Percentiles rank a stretch among this genome's conserved stretches.
These are phyloP conservation scores for Drosophila yooni DNA, from an alignment of 2,888 invertebrate genomes.

Conservation along the genomic window DNA sequence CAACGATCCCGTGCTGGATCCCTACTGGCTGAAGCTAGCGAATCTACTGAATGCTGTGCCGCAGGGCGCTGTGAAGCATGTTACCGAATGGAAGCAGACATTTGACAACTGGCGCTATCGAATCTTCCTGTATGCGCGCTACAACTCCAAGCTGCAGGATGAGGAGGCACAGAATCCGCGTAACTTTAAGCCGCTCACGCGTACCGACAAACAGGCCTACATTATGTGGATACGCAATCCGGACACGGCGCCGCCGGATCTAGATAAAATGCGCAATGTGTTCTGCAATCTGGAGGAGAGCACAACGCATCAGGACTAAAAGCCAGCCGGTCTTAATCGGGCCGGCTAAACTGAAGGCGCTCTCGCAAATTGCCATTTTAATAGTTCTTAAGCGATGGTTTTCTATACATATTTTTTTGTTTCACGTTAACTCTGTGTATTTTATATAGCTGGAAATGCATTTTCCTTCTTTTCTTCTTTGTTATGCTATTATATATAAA, in stretches of 20 bases:
- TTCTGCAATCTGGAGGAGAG: constrained; percentile 81
- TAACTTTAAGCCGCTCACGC: constrained; percentile 82
- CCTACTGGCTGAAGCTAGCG: constrained; percentile 81
- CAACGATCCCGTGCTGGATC: constrained; percentile 80
- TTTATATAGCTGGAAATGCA: constrained; percentile 57
- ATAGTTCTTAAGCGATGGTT: constrained; percentile 48
- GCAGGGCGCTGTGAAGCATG: constrained; percentile 81
- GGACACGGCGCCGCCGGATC: constrained; percentile 82
- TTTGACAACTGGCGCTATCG: constrained; percentile 83
- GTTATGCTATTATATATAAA: constrained; percentile 60
- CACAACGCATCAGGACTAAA: constrained; percentile 74
- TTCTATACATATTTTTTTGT: constrained; percentile 33
- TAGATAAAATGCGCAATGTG: constrained; percentile 83
- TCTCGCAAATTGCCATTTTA: constrained; percentile 63
- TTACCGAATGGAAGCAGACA: constrained; percentile 82
- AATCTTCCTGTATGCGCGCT: constrained; percentile 81
- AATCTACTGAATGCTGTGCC: constrained; percentile 81
- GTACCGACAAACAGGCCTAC: constrained; percentile 82
- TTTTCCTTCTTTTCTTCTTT: constrained; percentile 53
- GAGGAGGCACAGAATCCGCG: constrained; percentile 81
- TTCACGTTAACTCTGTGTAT: constrained; percentile 61
- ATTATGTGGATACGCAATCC: constrained; percentile 83
- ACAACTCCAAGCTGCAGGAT: constrained; percentile 81
- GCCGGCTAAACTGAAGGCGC: constrained; percentile 31
- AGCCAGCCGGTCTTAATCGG: constrained; percentile 30